Evolutionary conservation across 2,888 invertebrate genomes (phyloP).

Genomic region (Ptycholaimellus sp.): DNA sequence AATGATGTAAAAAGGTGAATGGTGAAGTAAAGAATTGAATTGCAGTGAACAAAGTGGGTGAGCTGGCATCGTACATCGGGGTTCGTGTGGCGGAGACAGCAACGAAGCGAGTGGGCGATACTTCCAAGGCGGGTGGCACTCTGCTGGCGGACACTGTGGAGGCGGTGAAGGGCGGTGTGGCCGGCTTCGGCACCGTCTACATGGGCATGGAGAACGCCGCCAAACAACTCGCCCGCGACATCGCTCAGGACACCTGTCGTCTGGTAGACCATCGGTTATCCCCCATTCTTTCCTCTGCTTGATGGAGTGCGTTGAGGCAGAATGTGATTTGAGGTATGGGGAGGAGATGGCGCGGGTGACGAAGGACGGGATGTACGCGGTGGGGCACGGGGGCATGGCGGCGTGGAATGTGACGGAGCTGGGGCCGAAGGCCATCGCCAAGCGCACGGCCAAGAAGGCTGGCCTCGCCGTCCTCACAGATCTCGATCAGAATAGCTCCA

Average conservation of each 20-base stretch:
- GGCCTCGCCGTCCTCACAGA: conserved; percentile 35
- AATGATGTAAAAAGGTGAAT: no score
- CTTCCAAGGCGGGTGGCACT: no score
- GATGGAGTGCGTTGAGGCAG: not conserved
- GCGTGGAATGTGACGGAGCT: conserved; percentile 40
- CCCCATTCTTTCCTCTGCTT: no score
- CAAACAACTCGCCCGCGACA: conserved; percentile 34
- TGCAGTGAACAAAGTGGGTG: conserved; percentile 37
- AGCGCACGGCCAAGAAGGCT: conserved; percentile 37
- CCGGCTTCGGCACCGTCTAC: conserved; percentile 38
- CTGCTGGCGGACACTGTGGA: conserved; percentile 39
- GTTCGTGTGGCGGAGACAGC: conserved; percentile 33
- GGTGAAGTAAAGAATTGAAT: no score
- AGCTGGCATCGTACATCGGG: conserved; percentile 43
- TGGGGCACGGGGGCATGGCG: conserved; percentile 42
- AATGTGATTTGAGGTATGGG: conserved; percentile 51
- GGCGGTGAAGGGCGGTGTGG: conserved; percentile 45
- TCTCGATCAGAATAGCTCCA: no score
- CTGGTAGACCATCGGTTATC: conserved; percentile 44
- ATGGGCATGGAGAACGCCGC: conserved; percentile 44
- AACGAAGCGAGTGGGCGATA: no score
- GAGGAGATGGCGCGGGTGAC: conserved; percentile 39
- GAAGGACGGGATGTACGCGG: conserved; percentile 40
- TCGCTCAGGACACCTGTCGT: conserved; percentile 45
- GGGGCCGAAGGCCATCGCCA: conserved; percentile 41